phyloP scores from a whole-genome alignment of 2,888 invertebrate genomes.

The Germaria angustata region DNA sequence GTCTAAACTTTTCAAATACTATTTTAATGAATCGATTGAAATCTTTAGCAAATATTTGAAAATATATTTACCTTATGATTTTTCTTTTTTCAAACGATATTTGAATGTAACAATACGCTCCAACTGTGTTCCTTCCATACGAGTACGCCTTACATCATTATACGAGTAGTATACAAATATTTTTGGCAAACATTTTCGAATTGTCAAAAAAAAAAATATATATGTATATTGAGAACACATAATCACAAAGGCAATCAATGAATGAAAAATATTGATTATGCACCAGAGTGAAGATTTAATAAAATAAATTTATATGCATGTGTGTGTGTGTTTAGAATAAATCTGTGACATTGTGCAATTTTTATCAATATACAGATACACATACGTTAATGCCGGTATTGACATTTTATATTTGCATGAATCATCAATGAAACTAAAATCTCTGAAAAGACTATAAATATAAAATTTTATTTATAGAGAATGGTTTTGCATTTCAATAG shows the following conservation, averaged over 20 bases:
- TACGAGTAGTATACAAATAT: constrained; percentile 23
- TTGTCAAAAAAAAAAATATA: constrained; percentile 23
- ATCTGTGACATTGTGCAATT: too few species aligned
- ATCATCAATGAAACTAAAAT: too few species aligned
- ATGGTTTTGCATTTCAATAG: too few species aligned
- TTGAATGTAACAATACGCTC: not conserved
- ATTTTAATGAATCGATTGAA: too few species aligned
- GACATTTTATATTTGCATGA: not conserved
- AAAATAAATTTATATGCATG: too few species aligned
- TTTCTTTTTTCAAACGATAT: not conserved
- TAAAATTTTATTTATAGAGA: too few species aligned
- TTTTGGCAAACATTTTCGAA: constrained; percentile 64
- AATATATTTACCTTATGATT: too few species aligned
- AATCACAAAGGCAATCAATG: constrained; percentile 36
- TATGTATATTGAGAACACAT: not conserved
- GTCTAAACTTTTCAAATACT: too few species aligned
- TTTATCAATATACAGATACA: too few species aligned
- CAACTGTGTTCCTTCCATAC: not conserved
- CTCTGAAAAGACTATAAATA: too few species aligned
- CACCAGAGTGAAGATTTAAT: not conserved
- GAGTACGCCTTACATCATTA: constrained; percentile 37
- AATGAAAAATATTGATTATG: constrained; percentile 14
- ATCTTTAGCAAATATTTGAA: too few species aligned
- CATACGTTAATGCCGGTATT: too few species aligned
- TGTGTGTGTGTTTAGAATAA: not conserved